These are phyloP conservation scores for Zaprionus nigranus DNA, from an alignment of 1,140 invertebrate species.

Conservation along the genomic window DNA sequence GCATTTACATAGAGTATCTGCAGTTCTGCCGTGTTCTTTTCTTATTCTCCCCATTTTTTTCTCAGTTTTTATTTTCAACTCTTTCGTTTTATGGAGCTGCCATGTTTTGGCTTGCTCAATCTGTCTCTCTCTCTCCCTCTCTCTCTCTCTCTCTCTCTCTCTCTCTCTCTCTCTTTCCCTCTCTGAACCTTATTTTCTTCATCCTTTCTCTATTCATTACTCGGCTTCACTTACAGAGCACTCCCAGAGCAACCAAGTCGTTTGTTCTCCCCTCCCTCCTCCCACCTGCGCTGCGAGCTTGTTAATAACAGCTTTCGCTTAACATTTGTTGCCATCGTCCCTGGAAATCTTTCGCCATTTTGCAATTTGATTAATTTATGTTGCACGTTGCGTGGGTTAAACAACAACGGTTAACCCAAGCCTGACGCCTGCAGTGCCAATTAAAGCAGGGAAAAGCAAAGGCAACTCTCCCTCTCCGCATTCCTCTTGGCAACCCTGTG, in stretches of 20 bases:
- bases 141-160: no score
- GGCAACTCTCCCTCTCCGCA: background rate
- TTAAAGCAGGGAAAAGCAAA: constrained; percentile 24
- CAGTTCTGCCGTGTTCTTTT: no score
- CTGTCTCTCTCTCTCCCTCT: no score
- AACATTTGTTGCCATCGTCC: constrained; percentile 35
- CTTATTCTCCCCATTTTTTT: no score
- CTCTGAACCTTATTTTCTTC: background rate
- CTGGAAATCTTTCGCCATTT: constrained; percentile 35
- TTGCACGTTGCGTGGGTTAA: constrained; percentile 50
- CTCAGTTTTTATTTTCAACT: background rate
- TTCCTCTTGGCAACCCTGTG: background rate
- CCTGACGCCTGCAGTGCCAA: constrained; percentile 38
- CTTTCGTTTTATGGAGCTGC: background rate
- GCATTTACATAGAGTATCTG: background rate
- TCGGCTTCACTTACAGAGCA: constrained; percentile 3
- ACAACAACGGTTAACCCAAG: constrained; percentile 8
- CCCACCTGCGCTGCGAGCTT: background rate
- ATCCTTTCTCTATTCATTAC: background rate
- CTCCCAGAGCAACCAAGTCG: background rate
- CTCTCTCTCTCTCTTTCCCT: background rate
- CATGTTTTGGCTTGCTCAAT: background rate
- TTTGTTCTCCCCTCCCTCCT: background rate
- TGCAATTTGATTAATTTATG: constrained; percentile 79
- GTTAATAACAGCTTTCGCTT: constrained; percentile 29